These are phyloP conservation scores for Parus major DNA, from an alignment of 2,113 vertebrate species.

Conservation along the genomic window DNA sequence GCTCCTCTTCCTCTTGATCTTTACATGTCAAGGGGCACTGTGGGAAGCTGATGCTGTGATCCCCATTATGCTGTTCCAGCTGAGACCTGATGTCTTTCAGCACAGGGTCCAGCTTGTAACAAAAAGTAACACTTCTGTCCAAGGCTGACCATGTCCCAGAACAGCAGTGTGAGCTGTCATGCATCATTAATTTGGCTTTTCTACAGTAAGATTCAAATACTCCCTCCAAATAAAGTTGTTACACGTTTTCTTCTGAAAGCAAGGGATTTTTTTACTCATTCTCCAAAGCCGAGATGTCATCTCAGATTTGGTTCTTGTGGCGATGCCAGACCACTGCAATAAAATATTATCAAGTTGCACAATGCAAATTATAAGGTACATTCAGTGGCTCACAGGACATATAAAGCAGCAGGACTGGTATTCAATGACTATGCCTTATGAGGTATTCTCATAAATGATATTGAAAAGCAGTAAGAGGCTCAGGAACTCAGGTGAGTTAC, in stretches of 20 bases:
- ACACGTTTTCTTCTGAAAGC: neutral
- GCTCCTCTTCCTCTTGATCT: neutral
- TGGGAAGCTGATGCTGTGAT: rapidly evolving
- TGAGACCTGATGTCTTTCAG: neutral
- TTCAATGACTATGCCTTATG: neutral
- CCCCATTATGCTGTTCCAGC: neutral
- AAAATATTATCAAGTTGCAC: neutral
- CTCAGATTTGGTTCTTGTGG: neutral
- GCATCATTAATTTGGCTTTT: neutral
- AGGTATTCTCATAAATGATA: neutral
- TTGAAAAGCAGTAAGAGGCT: neutral
- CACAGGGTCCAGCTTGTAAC: neutral
- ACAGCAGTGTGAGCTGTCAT: rapidly evolving
- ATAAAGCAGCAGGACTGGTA: neutral
- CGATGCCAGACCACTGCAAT: neutral
- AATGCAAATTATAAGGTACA: neutral
- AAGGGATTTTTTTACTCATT: neutral
- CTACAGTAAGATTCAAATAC: neutral
- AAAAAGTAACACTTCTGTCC: neutral
- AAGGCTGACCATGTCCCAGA: neutral
- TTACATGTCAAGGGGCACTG: neutral
- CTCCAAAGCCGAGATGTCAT: neutral
- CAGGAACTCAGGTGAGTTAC: neutral
- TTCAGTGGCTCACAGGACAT: neutral
- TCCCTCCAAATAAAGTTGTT: neutral